A percentile compares a stretch with the other conserved stretches of the same genome.
Evolutionary conservation across 2,888 invertebrate genomes (phyloP).

Genomic region (Aphrophora alni): DNA sequence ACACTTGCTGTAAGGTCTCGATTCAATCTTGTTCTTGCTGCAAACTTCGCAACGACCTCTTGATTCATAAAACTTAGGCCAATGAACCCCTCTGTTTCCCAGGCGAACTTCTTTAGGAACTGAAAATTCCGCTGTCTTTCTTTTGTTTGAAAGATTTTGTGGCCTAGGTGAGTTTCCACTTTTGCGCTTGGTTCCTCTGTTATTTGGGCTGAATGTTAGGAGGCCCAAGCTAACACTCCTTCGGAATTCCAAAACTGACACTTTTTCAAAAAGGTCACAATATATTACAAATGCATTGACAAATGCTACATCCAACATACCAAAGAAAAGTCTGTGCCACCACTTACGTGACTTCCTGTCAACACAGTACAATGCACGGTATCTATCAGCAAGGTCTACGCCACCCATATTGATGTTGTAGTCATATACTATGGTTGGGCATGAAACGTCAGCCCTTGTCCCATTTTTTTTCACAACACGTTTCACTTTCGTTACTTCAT

Average conservation of each 20-base stretch:
- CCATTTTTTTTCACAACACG: neutral
- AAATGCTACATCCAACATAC: too few relatives aligned
- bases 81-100: too few relatives aligned
- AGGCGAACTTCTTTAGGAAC: too few relatives aligned
- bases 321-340: slow-evolving; percentile 27
- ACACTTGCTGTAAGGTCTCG: too few relatives aligned
- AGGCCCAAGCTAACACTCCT: neutral
- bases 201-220: neutral
- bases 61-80: too few relatives aligned
- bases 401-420: slow-evolving; percentile 20
- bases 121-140: too few relatives aligned
- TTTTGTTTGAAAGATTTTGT: neutral
- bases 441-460: neutral
- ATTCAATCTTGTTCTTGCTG: too few relatives aligned
- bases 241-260: neutral
- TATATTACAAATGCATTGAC: neutral
- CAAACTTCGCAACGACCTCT: too few relatives aligned
- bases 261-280: slow-evolving; percentile 15
- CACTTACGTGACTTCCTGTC: slow-evolving; percentile 20
- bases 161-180: neutral
- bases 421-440: slow-evolving; percentile 1
- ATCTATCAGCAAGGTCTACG: slow-evolving; percentile 18
- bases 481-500: slow-evolving; percentile 2
- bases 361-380: neutral
- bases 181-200: neutral